These are phyloP conservation scores for Cerastoderma edule DNA, from an alignment of 2,888 invertebrate genomes.

Conservation along the genomic window DNA sequence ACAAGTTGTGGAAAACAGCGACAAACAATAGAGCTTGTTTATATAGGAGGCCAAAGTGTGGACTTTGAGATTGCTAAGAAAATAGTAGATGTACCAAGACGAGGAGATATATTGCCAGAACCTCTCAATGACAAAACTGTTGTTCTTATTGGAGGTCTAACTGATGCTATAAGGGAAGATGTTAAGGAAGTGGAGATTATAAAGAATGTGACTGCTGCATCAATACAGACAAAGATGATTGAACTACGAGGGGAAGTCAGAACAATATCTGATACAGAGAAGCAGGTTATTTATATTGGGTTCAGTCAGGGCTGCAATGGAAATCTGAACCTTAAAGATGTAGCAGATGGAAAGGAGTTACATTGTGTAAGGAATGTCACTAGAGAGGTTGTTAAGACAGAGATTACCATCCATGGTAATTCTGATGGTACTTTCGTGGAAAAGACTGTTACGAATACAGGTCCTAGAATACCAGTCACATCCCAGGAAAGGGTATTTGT, in stretches of 20 bases:
- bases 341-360: slow-evolving; percentile 30
- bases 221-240: slow-evolving; percentile 27
- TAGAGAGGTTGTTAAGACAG: background rate
- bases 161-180: slow-evolving; percentile 29
- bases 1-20: slow-evolving; percentile 29
- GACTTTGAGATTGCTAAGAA: slow-evolving; percentile 45
- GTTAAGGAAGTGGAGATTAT: slow-evolving; percentile 30
- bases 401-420: background rate
- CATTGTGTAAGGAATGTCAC: slow-evolving; percentile 33
- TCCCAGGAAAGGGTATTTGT: background rate
- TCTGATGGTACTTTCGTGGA: no score
- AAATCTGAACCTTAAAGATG: slow-evolving; percentile 24
- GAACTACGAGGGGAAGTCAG: slow-evolving; percentile 40
- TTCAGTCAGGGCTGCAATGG: slow-evolving; percentile 40
- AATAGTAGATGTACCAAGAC: slow-evolving; percentile 32
- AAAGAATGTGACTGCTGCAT: slow-evolving; percentile 16
- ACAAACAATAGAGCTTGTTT: slow-evolving; percentile 35
- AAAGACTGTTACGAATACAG: no score
- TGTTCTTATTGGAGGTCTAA: slow-evolving; percentile 46
- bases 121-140: slow-evolving; percentile 38
- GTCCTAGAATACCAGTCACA: no score
- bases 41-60: slow-evolving; percentile 36
- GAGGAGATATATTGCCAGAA: slow-evolving; percentile 51
- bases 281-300: slow-evolving; percentile 52
- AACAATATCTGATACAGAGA: slow-evolving; percentile 28